Conservation (phyloP, 2,797 vertebrate species). For the Epinephelus malabaricus region DNA sequence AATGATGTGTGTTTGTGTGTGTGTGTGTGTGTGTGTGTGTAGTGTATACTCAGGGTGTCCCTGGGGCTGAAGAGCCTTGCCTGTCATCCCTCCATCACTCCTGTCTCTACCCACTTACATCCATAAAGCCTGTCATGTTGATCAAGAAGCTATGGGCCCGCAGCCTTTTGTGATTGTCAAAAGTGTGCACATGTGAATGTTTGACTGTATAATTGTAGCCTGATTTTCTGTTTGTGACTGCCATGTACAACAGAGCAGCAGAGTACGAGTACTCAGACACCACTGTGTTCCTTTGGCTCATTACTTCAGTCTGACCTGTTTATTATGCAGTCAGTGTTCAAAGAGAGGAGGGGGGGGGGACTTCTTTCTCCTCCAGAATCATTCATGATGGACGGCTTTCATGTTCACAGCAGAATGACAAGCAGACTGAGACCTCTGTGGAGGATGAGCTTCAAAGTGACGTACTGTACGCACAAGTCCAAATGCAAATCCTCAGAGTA, state of each 20-base stretch:
- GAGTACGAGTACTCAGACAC: constrained; percentile 17
- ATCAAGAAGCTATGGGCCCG: constrained; percentile 70
- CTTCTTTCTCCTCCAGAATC: constrained; percentile 61
- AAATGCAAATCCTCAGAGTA: constrained; percentile 10
- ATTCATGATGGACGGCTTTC: constrained; percentile 71
- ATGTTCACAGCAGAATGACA: constrained; percentile 55
- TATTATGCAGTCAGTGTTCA: constrained; percentile 57
- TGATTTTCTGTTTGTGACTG: constrained; percentile 57
- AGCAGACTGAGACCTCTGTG: constrained; percentile 48
- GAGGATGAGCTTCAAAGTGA: constrained; percentile 45
- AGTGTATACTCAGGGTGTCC: constrained; percentile 59
- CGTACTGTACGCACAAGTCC: constrained; percentile 10
- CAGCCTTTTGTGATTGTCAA: constrained; percentile 73
- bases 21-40: constrained; percentile 43
- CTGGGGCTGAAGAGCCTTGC: constrained; percentile 71
- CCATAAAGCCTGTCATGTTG: constrained; percentile 76
- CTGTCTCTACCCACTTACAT: constrained; percentile 69
- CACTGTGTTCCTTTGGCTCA: constrained; percentile 54
- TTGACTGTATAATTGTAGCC: constrained; percentile 76
- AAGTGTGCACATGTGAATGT: constrained; percentile 66
- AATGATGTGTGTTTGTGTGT: constrained; percentile 66
- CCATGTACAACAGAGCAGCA: constrained; percentile 41
- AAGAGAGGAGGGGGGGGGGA: constrained; percentile 54
- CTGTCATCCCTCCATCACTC: constrained; percentile 75
- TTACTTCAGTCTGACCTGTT: constrained; percentile 71